phyloP scores from a whole-genome alignment of 2,888 invertebrate genomes.

The Cantharis nigra region DNA sequence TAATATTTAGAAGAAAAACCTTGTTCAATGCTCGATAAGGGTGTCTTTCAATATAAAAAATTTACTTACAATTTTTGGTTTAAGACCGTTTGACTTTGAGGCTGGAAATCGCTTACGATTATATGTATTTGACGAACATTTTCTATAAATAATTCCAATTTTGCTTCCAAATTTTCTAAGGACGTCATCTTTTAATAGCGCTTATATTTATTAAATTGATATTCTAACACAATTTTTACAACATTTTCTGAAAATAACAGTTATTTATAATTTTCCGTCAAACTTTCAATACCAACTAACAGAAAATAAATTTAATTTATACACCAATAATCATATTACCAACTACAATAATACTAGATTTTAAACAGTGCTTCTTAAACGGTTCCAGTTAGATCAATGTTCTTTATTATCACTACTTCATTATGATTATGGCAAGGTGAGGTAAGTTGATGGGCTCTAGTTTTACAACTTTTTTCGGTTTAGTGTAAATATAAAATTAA shows the following conservation, averaged over 20 bases:
- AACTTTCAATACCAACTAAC: background rate
- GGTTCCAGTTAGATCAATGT: no score
- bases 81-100: conserved; percentile 94
- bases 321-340: no score
- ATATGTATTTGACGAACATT: conserved; percentile 98
- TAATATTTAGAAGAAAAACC: background rate
- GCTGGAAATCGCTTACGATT: conserved; percentile 97
- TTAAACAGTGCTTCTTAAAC: no score
- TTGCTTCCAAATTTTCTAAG: conserved; percentile 90
- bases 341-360: no score
- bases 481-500: no score
- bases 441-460: no score
- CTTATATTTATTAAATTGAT: background rate
- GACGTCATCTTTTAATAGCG: conserved; percentile 59
- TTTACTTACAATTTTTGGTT: conserved; percentile 94
- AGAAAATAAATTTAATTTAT: no score
- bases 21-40: background rate
- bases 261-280: background rate
- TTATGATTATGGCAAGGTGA: no score
- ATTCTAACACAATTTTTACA: background rate
- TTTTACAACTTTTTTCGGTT: no score
- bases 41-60: background rate
- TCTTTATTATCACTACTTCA: no score
- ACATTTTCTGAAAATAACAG: background rate
- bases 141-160: conserved; percentile 95